These are phyloP conservation scores for Aleiodes testaceus DNA, from an alignment of 2,888 invertebrate genomes.

Conservation along the genomic window DNA sequence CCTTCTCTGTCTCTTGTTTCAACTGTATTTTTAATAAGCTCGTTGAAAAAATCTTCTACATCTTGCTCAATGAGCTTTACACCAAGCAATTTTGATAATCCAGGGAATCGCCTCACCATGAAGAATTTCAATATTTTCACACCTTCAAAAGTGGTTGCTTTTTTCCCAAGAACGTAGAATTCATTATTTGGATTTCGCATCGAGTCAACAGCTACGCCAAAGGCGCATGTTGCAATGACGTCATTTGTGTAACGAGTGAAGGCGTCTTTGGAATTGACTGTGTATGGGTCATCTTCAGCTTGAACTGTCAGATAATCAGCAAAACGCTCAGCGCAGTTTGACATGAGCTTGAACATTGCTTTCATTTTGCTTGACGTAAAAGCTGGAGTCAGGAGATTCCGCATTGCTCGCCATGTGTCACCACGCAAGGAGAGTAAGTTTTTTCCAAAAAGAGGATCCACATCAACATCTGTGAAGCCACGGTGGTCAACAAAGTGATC, in stretches of 20 bases:
- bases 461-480: slow-evolving; percentile 38
- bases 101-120: slow-evolving; percentile 47
- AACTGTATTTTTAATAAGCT: slow-evolving; percentile 53
- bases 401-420: slow-evolving; percentile 75
- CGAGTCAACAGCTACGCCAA: slow-evolving; percentile 55
- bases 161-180: slow-evolving; percentile 50
- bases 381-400: slow-evolving; percentile 74
- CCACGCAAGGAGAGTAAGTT: slow-evolving; percentile 59
- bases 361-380: slow-evolving; percentile 77
- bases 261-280: slow-evolving; percentile 56
- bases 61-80: slow-evolving; percentile 43
- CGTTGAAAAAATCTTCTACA: slow-evolving; percentile 49
- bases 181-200: slow-evolving; percentile 36
- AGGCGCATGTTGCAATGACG: slow-evolving; percentile 56
- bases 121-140: slow-evolving; percentile 46
- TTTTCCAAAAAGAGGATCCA: slow-evolving; percentile 52
- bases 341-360: slow-evolving; percentile 74
- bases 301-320: slow-evolving; percentile 49
- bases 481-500: slow-evolving; percentile 57
- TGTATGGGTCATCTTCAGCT: neutral
- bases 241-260: slow-evolving; percentile 56
- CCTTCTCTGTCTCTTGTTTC: slow-evolving; percentile 52
- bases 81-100: slow-evolving; percentile 51
- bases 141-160: slow-evolving; percentile 46
- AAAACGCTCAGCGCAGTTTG: slow-evolving; percentile 61